phyloP scores from a whole-genome alignment of 2,888 invertebrate genomes.

The Bellardia bayeri region DNA sequence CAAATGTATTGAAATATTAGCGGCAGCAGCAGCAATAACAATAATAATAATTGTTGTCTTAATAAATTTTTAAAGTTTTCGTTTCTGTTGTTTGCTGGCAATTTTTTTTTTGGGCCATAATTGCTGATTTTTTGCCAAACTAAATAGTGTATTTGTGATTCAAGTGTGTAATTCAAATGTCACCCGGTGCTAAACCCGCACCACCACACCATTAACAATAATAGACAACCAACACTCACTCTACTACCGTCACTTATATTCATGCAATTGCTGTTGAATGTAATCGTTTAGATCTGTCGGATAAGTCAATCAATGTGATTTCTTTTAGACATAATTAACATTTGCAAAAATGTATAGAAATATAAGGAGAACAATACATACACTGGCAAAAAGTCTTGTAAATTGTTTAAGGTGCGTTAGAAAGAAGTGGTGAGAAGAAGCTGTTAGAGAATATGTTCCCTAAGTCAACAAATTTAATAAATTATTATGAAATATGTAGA shows the following conservation, averaged over 20 bases:
- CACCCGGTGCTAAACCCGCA: conserved; percentile 43
- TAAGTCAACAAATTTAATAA: too few relatives aligned
- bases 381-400: neutral
- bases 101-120: conserved; percentile 62
- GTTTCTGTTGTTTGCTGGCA: conserved; percentile 42
- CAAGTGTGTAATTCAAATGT: conserved; percentile 69
- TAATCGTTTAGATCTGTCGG: conserved; percentile 78
- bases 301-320: conserved; percentile 82
- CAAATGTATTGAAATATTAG: conserved; percentile 18
- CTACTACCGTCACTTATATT: conserved; percentile 62
- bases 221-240: conserved; percentile 59
- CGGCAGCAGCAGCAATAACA: conserved; percentile 43
- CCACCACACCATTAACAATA: conserved; percentile 42
- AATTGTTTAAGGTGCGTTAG: conserved; percentile 48
- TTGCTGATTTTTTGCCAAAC: conserved; percentile 49
- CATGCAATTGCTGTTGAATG: conserved; percentile 64
- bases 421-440: conserved; percentile 5
- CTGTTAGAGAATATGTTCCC: too few relatives aligned
- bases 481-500: too few relatives aligned
- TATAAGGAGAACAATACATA: neutral
- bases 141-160: conserved; percentile 54
- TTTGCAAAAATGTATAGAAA: conserved; percentile 40
- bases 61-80: conserved; percentile 62
- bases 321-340: conserved; percentile 79
- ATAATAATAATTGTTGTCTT: conserved; percentile 63